Evolutionary conservation across 1,140 invertebrate genomes (phyloP), one percentile per base, ranked within the genome.

Genomic region (Drosophila lini): DNA sequence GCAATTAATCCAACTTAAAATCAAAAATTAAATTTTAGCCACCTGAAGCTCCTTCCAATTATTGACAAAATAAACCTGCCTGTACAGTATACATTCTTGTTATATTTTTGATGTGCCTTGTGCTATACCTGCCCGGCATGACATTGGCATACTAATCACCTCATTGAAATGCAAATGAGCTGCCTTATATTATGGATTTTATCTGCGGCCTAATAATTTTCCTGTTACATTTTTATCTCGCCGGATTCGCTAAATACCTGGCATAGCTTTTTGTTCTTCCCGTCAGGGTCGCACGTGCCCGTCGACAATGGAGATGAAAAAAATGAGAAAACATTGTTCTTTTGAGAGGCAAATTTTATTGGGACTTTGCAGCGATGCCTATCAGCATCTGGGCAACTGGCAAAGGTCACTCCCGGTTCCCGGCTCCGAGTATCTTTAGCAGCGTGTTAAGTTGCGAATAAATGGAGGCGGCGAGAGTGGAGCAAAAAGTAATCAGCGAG

Each of bases 111-210:
- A 28, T 41, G 11, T 41, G n/a, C 59, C 63, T 55, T 34, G n/a
- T 38, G 68, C 60, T 34, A 53, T 53, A 47, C 34, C 16, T 5
- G 25, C 25, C 25, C 19, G 16, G 71, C 36, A 76, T 76, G 73
- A 76, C 67, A 78, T 71, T 79, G 63, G 80, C 77, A 80, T 86
- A 76, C 69, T 80, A 80, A 89, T 71, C 74, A 83, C 77, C 84
- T 88, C 84, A 88, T 88, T 89, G 86, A 89, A 78, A 88, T 88
- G 84, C 84, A 80, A 88, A 88, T 89, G 74, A 84, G 80, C 48
- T 57, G 61, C 44, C 68, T 71, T 89, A 77, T 75, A 74, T 84
- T 76, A 80, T 78, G 50, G 64, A 79, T 62, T 83, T 67, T 81
- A 89, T 80, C 77, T 74, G 71, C 74, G 82, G 82, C 77, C 78